These are phyloP conservation scores for Bombycilla garrulus DNA, from an alignment of 2,113 vertebrate genomes.

Conservation along the genomic window DNA sequence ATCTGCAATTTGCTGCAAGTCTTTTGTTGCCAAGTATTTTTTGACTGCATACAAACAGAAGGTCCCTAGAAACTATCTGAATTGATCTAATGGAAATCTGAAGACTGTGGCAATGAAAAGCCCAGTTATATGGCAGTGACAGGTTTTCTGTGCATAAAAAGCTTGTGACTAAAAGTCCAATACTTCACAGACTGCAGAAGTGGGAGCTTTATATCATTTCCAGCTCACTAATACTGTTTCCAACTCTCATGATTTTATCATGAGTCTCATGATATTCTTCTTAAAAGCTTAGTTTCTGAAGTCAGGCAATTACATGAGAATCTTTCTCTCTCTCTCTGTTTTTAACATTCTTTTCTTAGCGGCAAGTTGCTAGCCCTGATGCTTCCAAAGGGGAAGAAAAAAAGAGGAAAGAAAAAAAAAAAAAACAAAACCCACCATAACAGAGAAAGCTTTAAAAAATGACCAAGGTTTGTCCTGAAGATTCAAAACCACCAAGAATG, in stretches of 20 bases:
- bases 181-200: constrained; percentile 39
- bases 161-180: constrained; percentile 28
- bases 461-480: background rate
- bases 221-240: constrained; percentile 59
- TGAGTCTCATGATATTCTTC: constrained; percentile 62
- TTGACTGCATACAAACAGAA: constrained; percentile 38
- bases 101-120: constrained; percentile 28
- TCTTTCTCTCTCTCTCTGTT: background rate
- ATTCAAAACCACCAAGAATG: background rate
- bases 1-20: constrained; percentile 9
- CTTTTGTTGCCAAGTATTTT: constrained; percentile 35
- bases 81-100: constrained; percentile 39
- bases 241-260: constrained; percentile 67
- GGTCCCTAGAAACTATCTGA: constrained; percentile 29
- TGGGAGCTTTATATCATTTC: constrained; percentile 56
- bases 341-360: constrained; percentile 44
- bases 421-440: too few species aligned
- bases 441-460: background rate
- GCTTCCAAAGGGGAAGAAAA: accelerated
- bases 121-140: background rate
- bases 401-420: background rate
- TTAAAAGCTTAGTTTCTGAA: constrained; percentile 57
- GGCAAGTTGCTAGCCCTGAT: background rate
- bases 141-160: constrained; percentile 33
- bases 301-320: constrained; percentile 53